These are phyloP conservation scores for Micrasema longulum DNA, from an alignment of 1,140 invertebrate genomes.

Conservation along the genomic window DNA sequence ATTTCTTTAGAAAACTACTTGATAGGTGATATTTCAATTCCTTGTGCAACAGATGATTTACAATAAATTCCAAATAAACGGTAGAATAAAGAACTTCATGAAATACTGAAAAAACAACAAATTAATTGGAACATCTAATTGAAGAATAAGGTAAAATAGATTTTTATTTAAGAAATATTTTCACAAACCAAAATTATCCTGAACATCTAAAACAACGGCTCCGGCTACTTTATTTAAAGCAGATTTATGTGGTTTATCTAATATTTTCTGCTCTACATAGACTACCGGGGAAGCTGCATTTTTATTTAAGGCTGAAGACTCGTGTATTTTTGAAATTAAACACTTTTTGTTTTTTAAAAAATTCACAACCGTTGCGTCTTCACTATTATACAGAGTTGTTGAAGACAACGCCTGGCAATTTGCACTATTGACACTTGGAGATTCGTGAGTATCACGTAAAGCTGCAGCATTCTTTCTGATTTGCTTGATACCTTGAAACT, in stretches of 20 bases:
- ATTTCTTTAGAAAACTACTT: conserved; percentile 45
- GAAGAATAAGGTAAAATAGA: neutral
- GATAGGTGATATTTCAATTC: conserved; percentile 44
- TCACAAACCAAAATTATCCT: conserved; percentile 47
- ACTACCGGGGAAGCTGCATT: conserved; percentile 13
- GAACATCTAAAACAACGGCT: conserved; percentile 42
- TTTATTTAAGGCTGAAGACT: conserved; percentile 12
- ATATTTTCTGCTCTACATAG: conserved; percentile 20
- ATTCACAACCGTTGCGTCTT: neutral
- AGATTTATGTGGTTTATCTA: neutral
- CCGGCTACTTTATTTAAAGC: conserved; percentile 33
- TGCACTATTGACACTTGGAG: neutral
- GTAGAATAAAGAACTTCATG: conserved; percentile 49
- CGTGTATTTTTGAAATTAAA: conserved; percentile 1
- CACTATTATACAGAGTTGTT: neutral
- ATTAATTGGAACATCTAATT: neutral
- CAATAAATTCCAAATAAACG: conserved; percentile 44
- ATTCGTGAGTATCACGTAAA: neutral
- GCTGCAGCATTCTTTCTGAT: conserved; percentile 8
- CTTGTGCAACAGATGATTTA: conserved; percentile 45
- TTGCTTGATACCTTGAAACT: conserved; percentile 27
- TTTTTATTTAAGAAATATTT: neutral
- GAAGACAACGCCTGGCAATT: neutral
- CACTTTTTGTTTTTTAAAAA: conserved; percentile 9
- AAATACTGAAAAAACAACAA: conserved; percentile 40